Conservation (phyloP, 2,113 vertebrate species). For the Tragelaphus imberbis region DNA sequence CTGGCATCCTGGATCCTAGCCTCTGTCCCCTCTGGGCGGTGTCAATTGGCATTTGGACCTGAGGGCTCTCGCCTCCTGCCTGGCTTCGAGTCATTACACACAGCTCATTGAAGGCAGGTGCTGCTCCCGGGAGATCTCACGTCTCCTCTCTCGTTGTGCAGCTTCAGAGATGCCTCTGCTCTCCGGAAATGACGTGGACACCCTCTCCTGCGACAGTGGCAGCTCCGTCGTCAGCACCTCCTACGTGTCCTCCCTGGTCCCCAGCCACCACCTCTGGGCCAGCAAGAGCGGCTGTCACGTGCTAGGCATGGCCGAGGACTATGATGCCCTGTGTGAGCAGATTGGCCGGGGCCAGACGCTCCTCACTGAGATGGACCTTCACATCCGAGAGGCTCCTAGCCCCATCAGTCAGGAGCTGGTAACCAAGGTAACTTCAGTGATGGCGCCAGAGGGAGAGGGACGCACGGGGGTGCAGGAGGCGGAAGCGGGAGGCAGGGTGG, state of each 20-base stretch:
- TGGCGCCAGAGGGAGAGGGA: not conserved
- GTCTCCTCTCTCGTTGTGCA: not conserved
- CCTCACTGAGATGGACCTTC: constrained; percentile 79
- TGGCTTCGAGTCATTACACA: accelerated
- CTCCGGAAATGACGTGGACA: constrained; percentile 63
- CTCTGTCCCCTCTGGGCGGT: no score
- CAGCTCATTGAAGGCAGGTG: not conserved
- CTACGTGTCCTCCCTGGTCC: constrained; percentile 76
- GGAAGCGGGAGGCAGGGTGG: accelerated
- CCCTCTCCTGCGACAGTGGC: constrained; percentile 74
- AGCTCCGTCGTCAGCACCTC: constrained; percentile 74
- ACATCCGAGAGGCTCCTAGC: constrained; percentile 74
- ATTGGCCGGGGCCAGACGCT: constrained; percentile 85
- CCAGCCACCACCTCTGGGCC: constrained; percentile 86
- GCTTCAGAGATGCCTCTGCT: constrained; percentile 18
- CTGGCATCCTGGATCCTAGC: not conserved
- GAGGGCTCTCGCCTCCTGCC: not conserved
- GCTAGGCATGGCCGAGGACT: constrained; percentile 90
- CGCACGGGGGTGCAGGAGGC: no score
- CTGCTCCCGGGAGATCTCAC: not conserved
- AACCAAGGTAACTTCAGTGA: constrained; percentile 55
- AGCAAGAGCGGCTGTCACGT: constrained; percentile 84
- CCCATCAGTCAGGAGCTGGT: constrained; percentile 49
- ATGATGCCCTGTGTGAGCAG: constrained; percentile 87
- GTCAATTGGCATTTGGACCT: not conserved